Evolutionary conservation across 2,113 vertebrate genomes (phyloP).

Genomic region (crab-eating macaque (Macaca fascicularis)): T2T-MFA8v1.1 NC_088385.1:121591001-121591500

Average conservation of each 20-base stretch:
- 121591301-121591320: not conserved
- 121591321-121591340: not conserved
- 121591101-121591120: not conserved
- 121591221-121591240: not conserved
- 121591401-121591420: too few relatives aligned
- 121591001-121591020: not conserved
- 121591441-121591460: too few relatives aligned
- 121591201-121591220: not conserved
- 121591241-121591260: not conserved
- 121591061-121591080: not conserved
- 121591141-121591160: not conserved
- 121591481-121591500: too few relatives aligned
- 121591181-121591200: not conserved
- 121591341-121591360: fast-evolving
- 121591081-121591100: not conserved
- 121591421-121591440: too few relatives aligned
- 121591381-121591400: not conserved
- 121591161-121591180: not conserved
- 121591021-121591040: not conserved
- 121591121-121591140: not conserved
- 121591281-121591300: not conserved
- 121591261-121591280: fast-evolving
- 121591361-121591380: not conserved
- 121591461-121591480: too few relatives aligned
- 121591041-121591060: too few relatives aligned